Evolutionary conservation across 2,797 vertebrate genomes (phyloP), one percentile per base, ranked within the genome.

Genomic region (Cossypha polioptera): DNA sequence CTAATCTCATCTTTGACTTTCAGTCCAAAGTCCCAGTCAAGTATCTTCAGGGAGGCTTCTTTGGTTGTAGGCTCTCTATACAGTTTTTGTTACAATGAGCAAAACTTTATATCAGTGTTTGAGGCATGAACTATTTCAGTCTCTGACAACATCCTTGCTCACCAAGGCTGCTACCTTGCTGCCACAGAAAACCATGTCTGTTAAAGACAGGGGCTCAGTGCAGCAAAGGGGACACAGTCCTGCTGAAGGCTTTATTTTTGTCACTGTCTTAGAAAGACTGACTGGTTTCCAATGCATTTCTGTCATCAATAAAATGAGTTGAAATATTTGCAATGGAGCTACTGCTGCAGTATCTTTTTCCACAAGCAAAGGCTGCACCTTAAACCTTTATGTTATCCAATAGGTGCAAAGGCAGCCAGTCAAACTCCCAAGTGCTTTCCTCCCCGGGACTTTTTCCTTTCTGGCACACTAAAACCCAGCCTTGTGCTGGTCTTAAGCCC

Each of bases 91-190:
- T 54, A 25, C 20, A 43, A 54, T 45, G 20, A 43, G 16, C 8
- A 77, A 25, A 65, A 65, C 13, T 45, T 13, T 6, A 10, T 25
- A 43, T 25, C 48, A 54, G 1, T 20, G 16, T 65, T 29, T 36
- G 48, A 77, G 16, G n/a, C 26, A 31, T 36, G 26, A 77, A 25
- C 13, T 31, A 8, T 54, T 77, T 54, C 40, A 54, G 16, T 13
- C 50, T 43, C n/a, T 65, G 38, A 20, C 26, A 45, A 19, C 6
- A 51, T 59, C 40, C 40, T 40, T 0, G 0, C 5, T 59, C 43
- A 36, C n/a, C 22, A 25, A 22, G 11, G 28, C 40, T 83, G 13
- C 28, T 58, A 16, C 47, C 16, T 54, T 76, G 24, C 38, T 66
- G 22, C 13, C 42, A n/a, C 16, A 58, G 50, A 72, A 57, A 72